Conservation (phyloP, 2,113 vertebrate genomes). For the Antechinus stuartii region DNA sequence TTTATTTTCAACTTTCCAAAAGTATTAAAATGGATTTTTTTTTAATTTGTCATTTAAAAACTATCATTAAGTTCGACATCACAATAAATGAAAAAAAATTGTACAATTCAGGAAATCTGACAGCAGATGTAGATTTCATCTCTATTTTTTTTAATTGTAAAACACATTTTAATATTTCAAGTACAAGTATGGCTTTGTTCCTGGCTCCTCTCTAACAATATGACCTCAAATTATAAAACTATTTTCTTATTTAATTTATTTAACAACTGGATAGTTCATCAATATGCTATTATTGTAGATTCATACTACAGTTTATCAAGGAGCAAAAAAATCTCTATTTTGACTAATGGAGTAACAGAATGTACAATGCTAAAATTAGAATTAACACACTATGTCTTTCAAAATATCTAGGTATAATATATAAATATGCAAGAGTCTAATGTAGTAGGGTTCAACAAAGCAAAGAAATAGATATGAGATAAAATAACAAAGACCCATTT, state of each 20-base stretch:
- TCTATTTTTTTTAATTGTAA: neutral
- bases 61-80: conserved; percentile 2
- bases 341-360: neutral
- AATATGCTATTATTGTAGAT: conserved; percentile 1
- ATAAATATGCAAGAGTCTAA: neutral
- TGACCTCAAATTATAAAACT: conserved; percentile 30
- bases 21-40: neutral
- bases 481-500: neutral
- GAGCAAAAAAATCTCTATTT: neutral
- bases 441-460: neutral
- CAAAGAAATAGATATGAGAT: neutral
- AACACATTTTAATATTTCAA: neutral
- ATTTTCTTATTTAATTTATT: neutral
- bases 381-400: conserved; percentile 10
- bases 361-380: neutral
- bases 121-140: conserved; percentile 4
- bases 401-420: neutral
- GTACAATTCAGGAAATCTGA: neutral
- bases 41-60: neutral
- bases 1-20: neutral
- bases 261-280: conserved; percentile 7
- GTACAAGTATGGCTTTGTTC: neutral
- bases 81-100: neutral
- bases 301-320: neutral
- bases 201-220: conserved; percentile 11